Percentiles rank a stretch among this genome's conserved stretches.
phyloP scores from a whole-genome alignment of 2,797 vertebrate species.

The Sebastes melanostomus region DNA sequence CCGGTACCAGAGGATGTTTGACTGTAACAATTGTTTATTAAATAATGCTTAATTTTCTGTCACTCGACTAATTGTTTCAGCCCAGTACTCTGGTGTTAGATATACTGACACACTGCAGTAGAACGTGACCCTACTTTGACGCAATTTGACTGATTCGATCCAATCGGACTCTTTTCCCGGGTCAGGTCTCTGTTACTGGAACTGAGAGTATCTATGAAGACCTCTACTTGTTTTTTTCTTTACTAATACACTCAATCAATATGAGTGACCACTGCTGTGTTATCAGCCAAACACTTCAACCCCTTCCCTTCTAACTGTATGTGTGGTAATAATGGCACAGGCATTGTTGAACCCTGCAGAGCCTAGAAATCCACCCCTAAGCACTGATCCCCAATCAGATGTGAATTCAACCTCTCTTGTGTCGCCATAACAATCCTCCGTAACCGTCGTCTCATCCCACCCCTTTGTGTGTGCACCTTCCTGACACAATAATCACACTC shows the following conservation, averaged over 20 bases:
- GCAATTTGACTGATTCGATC: neutral
- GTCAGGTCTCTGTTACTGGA: neutral
- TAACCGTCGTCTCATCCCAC: neutral
- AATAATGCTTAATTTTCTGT: neutral
- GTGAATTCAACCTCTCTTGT: neutral
- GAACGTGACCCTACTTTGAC: neutral
- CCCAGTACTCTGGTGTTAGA: neutral
- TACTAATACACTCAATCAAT: neutral
- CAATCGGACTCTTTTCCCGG: neutral
- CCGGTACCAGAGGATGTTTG: neutral
- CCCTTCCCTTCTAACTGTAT: neutral
- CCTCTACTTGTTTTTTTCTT: neutral
- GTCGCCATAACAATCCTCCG: neutral
- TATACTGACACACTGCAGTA: neutral
- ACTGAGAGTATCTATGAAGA: neutral
- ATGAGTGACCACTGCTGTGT: neutral
- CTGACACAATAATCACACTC: neutral
- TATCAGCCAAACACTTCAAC: neutral
- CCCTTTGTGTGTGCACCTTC: neutral
- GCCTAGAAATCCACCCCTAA: neutral
- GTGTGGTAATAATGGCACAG: slow-evolving; percentile 60
- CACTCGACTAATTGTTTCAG: neutral
- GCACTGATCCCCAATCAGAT: slow-evolving; percentile 10
- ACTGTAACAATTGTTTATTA: neutral
- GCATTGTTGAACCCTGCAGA: slow-evolving; percentile 43